Evolutionary conservation across 2,113 vertebrate genomes (phyloP).

Genomic region (Brachyistius frenatus): DNA sequence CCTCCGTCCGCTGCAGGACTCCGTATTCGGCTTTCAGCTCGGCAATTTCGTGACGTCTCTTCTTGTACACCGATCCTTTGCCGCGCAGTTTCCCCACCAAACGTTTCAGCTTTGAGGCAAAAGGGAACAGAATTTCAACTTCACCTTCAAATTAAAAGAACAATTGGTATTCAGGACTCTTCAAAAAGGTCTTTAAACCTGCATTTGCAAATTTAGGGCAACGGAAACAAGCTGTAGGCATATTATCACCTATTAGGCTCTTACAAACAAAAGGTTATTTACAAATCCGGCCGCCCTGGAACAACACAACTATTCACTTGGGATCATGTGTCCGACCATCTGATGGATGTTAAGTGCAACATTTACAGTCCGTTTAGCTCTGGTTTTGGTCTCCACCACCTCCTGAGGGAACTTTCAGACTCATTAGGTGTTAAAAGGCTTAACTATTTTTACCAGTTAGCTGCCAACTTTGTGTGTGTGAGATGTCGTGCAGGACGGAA

Average conservation of each 20-base stretch:
- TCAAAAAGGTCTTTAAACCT: no score
- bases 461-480: neutral
- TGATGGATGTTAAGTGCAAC: no score
- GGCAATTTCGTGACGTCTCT: conserved; percentile 90
- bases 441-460: neutral
- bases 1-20: conserved; percentile 94
- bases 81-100: conserved; percentile 92
- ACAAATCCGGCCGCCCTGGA: no score
- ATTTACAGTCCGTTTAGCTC: no score
- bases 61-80: conserved; percentile 92
- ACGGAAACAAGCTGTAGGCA: no score
- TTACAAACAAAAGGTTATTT: no score
- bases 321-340: no score
- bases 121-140: conserved; percentile 1
- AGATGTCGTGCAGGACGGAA: neutral
- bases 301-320: no score
- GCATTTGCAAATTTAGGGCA: no score
- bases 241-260: no score
- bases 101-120: conserved; percentile 89
- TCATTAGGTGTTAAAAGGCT: neutral
- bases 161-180: neutral
- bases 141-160: neutral
- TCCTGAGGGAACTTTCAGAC: no score
- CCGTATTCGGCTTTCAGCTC: conserved; percentile 91
- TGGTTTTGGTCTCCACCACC: no score